These are phyloP conservation scores for Tupaia tana DNA, from an alignment of 2,113 vertebrate species.

Conservation along the genomic window DNA sequence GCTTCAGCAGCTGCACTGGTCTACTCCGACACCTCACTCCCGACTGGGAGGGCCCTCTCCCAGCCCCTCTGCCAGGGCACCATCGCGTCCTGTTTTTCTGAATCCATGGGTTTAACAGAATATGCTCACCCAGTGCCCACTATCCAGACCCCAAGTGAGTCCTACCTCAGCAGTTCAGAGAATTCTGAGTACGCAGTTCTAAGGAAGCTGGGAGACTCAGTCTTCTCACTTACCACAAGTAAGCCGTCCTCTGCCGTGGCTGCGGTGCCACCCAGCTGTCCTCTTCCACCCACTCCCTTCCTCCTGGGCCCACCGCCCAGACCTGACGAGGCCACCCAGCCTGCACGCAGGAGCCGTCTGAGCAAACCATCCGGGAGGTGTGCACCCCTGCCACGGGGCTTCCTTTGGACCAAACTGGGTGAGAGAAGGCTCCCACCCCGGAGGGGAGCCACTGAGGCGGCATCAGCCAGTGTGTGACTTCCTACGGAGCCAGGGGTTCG, in stretches of 20 bases:
- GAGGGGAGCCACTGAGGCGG: background rate
- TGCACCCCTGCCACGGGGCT: background rate
- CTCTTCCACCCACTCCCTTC: background rate
- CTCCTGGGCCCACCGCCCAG: background rate
- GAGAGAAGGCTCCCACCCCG: background rate
- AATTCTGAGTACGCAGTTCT: background rate
- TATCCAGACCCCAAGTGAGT: background rate
- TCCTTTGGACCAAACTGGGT: background rate
- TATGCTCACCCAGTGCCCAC: background rate
- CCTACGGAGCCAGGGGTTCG: background rate
- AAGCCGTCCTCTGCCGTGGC: rapidly evolving
- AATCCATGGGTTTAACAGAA: background rate
- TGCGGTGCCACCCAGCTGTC: background rate
- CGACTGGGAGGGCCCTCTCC: background rate
- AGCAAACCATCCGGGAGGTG: too few species aligned
- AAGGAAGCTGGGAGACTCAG: background rate
- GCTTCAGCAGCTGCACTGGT: background rate
- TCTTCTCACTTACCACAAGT: background rate
- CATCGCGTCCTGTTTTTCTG: background rate
- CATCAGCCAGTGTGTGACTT: background rate
- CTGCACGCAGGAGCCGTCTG: too few species aligned
- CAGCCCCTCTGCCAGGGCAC: too few species aligned
- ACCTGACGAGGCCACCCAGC: background rate
- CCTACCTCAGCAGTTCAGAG: background rate
- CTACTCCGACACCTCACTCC: background rate